Evolutionary conservation across 64 coral and sea anemone genomes (phyloP), one percentile per base, ranked within the genome.

Genomic region (Stichodactyla mertensii): DNA sequence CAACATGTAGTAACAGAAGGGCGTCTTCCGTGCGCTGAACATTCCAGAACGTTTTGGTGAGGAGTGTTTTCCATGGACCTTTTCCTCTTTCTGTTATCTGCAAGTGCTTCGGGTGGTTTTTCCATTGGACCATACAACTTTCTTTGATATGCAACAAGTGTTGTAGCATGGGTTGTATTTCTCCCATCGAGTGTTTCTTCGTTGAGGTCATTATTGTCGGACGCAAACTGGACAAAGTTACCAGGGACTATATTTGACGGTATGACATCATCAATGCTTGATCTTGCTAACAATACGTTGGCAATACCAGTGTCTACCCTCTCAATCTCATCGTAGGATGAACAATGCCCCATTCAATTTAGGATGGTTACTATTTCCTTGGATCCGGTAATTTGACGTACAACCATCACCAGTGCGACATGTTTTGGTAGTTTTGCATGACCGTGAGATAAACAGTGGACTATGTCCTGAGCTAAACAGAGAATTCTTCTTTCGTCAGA

Each of bases 121-220:
- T n/a, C n/a, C n/a, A n/a, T n/a, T n/a, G n/a, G n/a, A n/a, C n/a
- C n/a, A n/a, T n/a, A n/a, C n/a, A n/a, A n/a, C n/a, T n/a, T n/a
- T n/a, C n/a, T n/a, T n/a, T n/a, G n/a, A n/a, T n/a, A n/a, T n/a
- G n/a, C n/a, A n/a, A n/a, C n/a, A n/a, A n/a, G n/a, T n/a, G n/a
- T n/a, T n/a, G n/a, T n/a, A n/a, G n/a, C n/a, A n/a, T n/a, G n/a
- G n/a, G n/a, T n/a, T n/a, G n/a, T n/a, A 10, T 18, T 78, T 45
- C 88, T 92, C n/a, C 91, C 91, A 22, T 92, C 91, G 5, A 92
- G 71, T 5, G 86, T 84, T 77, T 89, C 79, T 69, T 84, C 90
- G 60, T 92, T 61, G 1, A 83, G 20, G n/a, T 91, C 89, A 56
- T 82, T 91, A 53, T 91, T 91, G 20, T 91, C 89, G 36, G 77